phyloP scores from a whole-genome alignment of 2,797 vertebrate species.

The Rachycentron canadum region DNA sequence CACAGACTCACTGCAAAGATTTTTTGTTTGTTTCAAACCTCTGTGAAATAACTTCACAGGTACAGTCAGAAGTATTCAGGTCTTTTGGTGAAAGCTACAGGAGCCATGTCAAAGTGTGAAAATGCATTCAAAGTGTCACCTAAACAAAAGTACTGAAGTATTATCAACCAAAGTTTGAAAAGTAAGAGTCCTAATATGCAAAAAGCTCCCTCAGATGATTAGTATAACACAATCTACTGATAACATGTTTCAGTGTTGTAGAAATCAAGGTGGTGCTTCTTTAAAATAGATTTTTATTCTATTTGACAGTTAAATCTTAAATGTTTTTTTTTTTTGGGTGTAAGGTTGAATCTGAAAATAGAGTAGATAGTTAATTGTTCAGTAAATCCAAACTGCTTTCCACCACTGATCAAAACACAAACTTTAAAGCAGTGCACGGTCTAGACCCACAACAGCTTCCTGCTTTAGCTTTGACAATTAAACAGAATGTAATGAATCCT shows the following conservation, averaged over 20 bases:
- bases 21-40: slow-evolving; percentile 35
- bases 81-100: background rate
- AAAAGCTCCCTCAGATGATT: background rate
- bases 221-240: background rate
- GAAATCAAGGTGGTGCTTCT: background rate
- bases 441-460: background rate
- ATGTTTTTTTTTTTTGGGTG: background rate
- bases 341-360: background rate
- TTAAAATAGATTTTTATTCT: background rate
- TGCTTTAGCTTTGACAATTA: background rate
- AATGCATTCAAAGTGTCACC: background rate
- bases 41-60: background rate
- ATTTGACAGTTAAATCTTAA: background rate
- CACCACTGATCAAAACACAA: background rate
- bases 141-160: background rate
- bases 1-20: slow-evolving; percentile 34
- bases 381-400: background rate
- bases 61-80: background rate
- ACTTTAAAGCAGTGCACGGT: background rate
- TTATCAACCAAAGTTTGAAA: background rate
- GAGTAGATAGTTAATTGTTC: background rate
- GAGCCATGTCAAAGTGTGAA: too few relatives aligned
- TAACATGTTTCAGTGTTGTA: background rate
- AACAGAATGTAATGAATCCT: background rate
- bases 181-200: background rate